A percentile compares a stretch with the other conserved stretches of the same genome.
These are phyloP conservation scores for Didymodactylos carnosus DNA, from an alignment of 2,888 invertebrate genomes.

Conservation along the genomic window DNA sequence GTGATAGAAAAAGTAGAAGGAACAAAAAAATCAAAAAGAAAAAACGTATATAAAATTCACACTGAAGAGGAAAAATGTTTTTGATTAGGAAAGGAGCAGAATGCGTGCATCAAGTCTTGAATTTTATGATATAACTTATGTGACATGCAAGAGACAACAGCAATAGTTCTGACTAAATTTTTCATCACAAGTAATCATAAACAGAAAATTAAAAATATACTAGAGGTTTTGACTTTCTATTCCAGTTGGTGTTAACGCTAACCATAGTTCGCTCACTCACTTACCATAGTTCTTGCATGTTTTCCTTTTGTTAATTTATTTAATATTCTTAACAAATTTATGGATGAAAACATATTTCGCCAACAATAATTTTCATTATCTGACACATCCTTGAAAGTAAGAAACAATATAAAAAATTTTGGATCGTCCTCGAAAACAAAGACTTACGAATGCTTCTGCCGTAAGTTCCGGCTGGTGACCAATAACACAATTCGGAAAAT, in stretches of 20 bases:
- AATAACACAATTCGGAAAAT: constrained; percentile 84
- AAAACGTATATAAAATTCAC: background rate
- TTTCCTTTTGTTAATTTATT: constrained; percentile 99
- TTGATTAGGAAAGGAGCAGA: no score
- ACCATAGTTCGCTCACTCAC: no score
- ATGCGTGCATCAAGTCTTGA: no score
- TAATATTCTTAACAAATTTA: constrained; percentile 77
- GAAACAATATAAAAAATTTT: background rate
- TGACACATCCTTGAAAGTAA: constrained; percentile 28
- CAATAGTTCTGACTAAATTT: no score
- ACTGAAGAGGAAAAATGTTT: background rate
- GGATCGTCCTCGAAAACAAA: background rate
- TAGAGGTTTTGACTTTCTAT: no score
- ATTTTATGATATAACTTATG: no score
- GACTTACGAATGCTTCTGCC: constrained; percentile 52
- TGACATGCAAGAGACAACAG: no score
- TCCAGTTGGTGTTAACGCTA: no score
- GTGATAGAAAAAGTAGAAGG: background rate
- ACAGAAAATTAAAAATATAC: no score
- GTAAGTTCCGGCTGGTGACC: constrained; percentile 82
- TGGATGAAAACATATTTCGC: constrained; percentile 93
- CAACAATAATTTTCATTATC: constrained; percentile 60
- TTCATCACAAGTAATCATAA: no score
- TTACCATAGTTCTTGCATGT: constrained; percentile 55
- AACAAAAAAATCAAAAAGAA: background rate